Percentiles rank a stretch among this genome's conserved stretches.
Evolutionary conservation across 2,888 invertebrate genomes (phyloP).

Genomic region (Laspeyria flexula): DNA sequence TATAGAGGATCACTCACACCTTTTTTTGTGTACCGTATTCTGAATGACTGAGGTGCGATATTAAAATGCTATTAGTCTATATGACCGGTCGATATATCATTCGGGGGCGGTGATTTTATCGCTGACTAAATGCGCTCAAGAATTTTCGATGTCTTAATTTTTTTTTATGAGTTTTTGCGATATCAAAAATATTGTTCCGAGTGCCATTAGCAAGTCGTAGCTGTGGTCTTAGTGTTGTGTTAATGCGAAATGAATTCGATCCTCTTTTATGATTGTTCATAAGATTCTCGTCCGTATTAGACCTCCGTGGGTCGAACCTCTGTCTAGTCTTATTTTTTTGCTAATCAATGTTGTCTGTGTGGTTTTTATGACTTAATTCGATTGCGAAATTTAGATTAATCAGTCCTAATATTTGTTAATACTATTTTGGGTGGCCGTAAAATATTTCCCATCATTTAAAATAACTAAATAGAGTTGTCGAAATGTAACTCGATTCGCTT

Average conservation of each 20-base stretch:
- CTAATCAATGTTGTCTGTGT: conserved; percentile 30
- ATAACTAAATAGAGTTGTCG: conserved; percentile 25
- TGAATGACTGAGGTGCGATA: conserved; percentile 75
- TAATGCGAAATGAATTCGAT: conserved; percentile 65
- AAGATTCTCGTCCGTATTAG: conserved; percentile 42
- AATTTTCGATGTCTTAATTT: conserved; percentile 74
- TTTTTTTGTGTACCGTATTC: conserved; percentile 51
- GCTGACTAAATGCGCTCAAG: conserved; percentile 75
- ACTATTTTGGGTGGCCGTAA: conserved; percentile 1
- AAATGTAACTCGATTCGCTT: conserved; percentile 38
- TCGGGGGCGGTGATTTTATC: conserved; percentile 76
- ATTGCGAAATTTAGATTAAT: conserved; percentile 20
- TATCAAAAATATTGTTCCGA: conserved; percentile 62
- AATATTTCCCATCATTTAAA: conserved; percentile 19
- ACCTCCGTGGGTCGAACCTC: conserved; percentile 39
- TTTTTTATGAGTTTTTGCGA: conserved; percentile 66
- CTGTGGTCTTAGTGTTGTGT: conserved; percentile 47
- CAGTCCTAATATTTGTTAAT: conserved; percentile 8
- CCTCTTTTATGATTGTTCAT: conserved; percentile 61
- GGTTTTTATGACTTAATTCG: conserved; percentile 30
- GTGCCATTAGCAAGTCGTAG: conserved; percentile 60
- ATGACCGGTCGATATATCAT: conserved; percentile 78
- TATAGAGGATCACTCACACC: conserved; percentile 46
- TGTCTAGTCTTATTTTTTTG: conserved; percentile 31
- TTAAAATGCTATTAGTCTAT: conserved; percentile 84